These are phyloP conservation scores for Drosophila prosaltans DNA, from an alignment of 1,140 invertebrate genomes.

Conservation along the genomic window DNA sequence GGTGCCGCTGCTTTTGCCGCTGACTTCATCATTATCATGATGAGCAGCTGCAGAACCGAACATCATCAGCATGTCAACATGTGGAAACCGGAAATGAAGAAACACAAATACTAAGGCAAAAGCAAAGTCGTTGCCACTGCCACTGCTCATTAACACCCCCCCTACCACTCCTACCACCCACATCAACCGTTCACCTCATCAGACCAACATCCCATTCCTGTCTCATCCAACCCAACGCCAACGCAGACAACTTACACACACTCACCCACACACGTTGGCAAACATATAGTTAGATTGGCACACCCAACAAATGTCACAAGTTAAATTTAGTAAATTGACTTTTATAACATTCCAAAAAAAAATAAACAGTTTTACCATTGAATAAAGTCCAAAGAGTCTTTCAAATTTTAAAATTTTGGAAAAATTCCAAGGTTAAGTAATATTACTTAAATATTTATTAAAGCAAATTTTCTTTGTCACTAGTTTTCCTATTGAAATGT, in stretches of 20 bases:
- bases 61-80: slow-evolving; percentile 74
- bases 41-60: slow-evolving; percentile 47
- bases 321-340: slow-evolving; percentile 11
- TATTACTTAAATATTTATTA: too few relatives aligned
- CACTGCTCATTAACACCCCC: slow-evolving; percentile 73
- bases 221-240: slow-evolving; percentile 12
- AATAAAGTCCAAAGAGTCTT: too few relatives aligned
- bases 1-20: slow-evolving; percentile 23
- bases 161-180: slow-evolving; percentile 33
- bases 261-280: slow-evolving; percentile 38
- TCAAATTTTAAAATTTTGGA: too few relatives aligned
- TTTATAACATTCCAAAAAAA: neutral
- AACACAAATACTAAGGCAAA: slow-evolving; percentile 67
- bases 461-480: too few relatives aligned
- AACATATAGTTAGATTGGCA: slow-evolving; percentile 20
- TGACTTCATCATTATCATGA: slow-evolving; percentile 71
- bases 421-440: too few relatives aligned
- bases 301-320: slow-evolving; percentile 45
- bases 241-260: slow-evolving; percentile 33
- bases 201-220: neutral
- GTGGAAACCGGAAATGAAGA: slow-evolving; percentile 80
- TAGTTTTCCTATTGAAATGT: too few relatives aligned
- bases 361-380: too few relatives aligned
- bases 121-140: slow-evolving; percentile 74
- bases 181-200: neutral